Conservation (phyloP, 2,797 vertebrate genomes). For the Sternarchorhynchus goeldii region DNA sequence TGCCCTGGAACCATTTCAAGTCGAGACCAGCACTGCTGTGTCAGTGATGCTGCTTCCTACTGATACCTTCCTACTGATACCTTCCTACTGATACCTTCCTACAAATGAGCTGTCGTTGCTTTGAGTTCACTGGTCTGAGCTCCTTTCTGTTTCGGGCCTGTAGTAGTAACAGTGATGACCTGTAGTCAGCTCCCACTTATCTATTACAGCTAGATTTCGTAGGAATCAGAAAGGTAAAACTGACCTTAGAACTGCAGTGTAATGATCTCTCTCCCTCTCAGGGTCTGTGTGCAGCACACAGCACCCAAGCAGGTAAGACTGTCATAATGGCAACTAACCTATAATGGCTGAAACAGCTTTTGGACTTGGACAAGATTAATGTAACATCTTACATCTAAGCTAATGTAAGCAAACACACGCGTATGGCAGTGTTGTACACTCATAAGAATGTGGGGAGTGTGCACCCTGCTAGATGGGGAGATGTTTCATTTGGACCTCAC, state of each 20-base stretch:
- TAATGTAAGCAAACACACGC: background rate
- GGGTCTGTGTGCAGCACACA: background rate
- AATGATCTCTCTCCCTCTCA: background rate
- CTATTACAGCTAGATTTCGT: background rate
- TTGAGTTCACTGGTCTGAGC: background rate
- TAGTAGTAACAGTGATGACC: background rate
- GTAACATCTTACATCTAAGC: background rate
- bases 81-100: background rate
- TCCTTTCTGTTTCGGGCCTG: background rate
- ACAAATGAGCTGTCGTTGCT: background rate
- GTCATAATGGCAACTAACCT: constrained; percentile 10
- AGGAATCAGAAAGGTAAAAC: background rate
- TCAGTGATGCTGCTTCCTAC: constrained; percentile 7
- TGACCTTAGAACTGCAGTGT: background rate
- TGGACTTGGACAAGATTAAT: background rate
- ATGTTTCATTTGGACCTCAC: background rate
- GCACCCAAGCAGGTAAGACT: background rate
- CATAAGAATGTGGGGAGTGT: constrained; percentile 22
- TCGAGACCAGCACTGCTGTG: constrained; percentile 7
- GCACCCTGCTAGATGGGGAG: background rate
- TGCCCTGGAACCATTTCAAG: constrained; percentile 19
- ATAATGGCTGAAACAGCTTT: constrained; percentile 4
- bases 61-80: background rate
- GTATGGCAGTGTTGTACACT: background rate
- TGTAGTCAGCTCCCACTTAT: too few relatives aligned